Evolutionary conservation across 2,113 vertebrate genomes (phyloP).

Genomic region (Corythornis vintsioides): DNA sequence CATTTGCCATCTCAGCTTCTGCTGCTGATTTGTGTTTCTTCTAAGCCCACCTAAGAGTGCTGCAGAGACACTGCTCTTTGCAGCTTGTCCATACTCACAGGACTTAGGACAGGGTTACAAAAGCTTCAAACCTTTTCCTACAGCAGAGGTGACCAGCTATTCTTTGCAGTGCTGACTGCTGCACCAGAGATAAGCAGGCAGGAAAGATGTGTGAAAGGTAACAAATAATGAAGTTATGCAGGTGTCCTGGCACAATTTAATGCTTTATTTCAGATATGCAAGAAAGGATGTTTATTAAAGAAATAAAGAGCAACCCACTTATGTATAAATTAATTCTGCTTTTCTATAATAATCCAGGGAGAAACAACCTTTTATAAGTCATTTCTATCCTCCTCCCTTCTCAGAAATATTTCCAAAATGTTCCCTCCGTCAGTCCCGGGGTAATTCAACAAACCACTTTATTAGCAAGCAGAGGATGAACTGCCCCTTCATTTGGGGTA

Average conservation of each 20-base stretch:
- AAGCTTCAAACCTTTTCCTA: neutral
- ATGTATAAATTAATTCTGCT: neutral
- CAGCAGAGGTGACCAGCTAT: neutral
- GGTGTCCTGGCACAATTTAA: neutral
- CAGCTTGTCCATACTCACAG: fast-evolving
- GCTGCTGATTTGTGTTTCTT: neutral
- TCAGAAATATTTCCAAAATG: neutral
- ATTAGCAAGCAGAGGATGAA: neutral
- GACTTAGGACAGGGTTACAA: neutral
- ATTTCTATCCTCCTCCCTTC: neutral
- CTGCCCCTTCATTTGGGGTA: neutral
- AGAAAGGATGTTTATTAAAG: neutral
- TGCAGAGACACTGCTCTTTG: neutral
- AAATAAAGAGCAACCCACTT: neutral
- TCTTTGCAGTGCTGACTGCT: neutral
- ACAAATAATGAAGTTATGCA: neutral
- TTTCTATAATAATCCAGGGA: neutral
- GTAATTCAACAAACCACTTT: neutral
- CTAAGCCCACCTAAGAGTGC: neutral
- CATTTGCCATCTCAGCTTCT: neutral
- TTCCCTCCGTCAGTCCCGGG: neutral
- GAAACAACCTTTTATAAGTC: neutral
- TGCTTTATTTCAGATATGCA: neutral
- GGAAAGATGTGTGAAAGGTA: neutral
- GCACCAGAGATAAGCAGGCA: conserved; percentile 12